Evolutionary conservation across 2,797 vertebrate species (phyloP), one percentile per base, ranked within the genome.

Genomic region (Peromyscus eremicus): DNA sequence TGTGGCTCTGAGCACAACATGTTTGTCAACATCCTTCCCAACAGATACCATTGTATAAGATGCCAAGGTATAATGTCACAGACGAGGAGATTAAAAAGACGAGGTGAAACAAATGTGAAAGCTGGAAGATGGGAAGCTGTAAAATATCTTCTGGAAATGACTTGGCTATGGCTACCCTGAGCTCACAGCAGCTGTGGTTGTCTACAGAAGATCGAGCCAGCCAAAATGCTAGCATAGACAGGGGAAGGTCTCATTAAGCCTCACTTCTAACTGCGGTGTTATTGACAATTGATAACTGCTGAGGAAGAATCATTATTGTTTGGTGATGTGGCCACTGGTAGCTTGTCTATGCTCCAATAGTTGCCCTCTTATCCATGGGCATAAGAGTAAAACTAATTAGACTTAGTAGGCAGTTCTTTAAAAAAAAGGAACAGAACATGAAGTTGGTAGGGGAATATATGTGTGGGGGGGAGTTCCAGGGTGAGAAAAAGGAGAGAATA

Each of bases 401-500:
- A 49, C 6, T 25, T 70, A 25, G 37, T 21, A 64, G 60, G 60
- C 16, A 83, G 10, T 64, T 29, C 14, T 8, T 43, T 21, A 34
- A 52, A 25, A 62, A 49, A 25, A 62, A 34, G 25, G 32, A 46
- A 68, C 43, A n/a, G 32, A 68, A 25, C 1, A 52, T 70, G 43
- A 86, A 52, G 19, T 70, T 55, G 19, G 16, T 14, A 34, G 27
- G 68, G 8, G 10, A 57, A 73, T 60, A 37, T 40, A 27, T 75
- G 14, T 43, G 14, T 13, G 9, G 6, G 5, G 40, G 16, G n/a
- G 0, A 0, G 14, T 21, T 43, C 16, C 10, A 88, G 10, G 0
- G 2, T 75, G 86, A 60, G n/a, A 40, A 6, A 40, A 60, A 88
- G 32, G n/a, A 8, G 77, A 49, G 23, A 43, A 57, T 29, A n/a